A percentile compares a stretch with the other conserved stretches of the same genome.
phyloP scores from a whole-genome alignment of 2,797 vertebrate genomes.

The Alauda arvensis region DNA sequence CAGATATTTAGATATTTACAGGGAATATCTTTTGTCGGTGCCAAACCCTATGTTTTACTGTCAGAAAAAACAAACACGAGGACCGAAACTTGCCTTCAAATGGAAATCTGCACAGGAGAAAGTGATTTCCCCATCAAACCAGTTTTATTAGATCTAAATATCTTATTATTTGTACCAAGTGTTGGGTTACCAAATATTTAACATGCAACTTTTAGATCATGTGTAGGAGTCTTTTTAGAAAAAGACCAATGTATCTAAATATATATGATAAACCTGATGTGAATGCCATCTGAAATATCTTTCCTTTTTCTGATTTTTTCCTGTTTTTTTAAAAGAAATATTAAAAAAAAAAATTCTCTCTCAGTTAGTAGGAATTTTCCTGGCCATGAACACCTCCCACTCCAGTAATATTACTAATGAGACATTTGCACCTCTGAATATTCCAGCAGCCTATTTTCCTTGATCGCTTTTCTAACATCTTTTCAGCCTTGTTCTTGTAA shows the following conservation, averaged over 20 bases:
- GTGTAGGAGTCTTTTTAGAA: slow-evolving; percentile 64
- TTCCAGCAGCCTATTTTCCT: background rate
- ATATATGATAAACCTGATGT: slow-evolving; percentile 34
- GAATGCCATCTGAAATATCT: slow-evolving; percentile 32
- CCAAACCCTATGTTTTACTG: slow-evolving; percentile 65
- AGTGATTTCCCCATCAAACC: slow-evolving; percentile 69
- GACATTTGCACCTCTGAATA: background rate
- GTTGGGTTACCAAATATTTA: slow-evolving; percentile 60
- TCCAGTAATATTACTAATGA: background rate
- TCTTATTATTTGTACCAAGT: slow-evolving; percentile 65
- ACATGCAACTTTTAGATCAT: slow-evolving; percentile 55
- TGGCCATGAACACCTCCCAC: background rate
- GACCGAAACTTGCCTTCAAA: slow-evolving; percentile 66
- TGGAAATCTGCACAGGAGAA: slow-evolving; percentile 51
- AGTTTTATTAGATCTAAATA: slow-evolving; percentile 76
- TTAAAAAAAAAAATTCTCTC: background rate
- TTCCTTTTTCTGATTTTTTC: background rate
- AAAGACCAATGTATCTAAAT: slow-evolving; percentile 11
- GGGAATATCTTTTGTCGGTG: slow-evolving; percentile 47
- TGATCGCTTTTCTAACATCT: background rate
- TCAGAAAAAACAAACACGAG: slow-evolving; percentile 58
- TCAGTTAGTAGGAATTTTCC: background rate
- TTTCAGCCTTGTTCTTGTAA: background rate
- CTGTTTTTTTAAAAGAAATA: background rate
- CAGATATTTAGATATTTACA: slow-evolving; percentile 62